Evolutionary conservation across 2,797 vertebrate genomes (phyloP).

Genomic region (Lepilemur septentrionalis): DNA sequence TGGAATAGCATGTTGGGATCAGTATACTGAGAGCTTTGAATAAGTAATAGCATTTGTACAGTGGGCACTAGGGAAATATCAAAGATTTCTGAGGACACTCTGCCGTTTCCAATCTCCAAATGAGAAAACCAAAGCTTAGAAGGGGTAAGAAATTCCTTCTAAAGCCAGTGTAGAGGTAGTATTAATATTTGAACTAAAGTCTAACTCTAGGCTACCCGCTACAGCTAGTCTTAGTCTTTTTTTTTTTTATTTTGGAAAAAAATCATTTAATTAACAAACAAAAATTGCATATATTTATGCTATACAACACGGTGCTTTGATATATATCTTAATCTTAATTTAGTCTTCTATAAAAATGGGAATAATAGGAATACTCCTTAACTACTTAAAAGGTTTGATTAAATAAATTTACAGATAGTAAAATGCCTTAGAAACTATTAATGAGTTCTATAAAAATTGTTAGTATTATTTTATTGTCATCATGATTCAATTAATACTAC

Average conservation of each 20-base stretch:
- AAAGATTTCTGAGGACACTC: not conserved
- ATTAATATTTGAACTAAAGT: not conserved
- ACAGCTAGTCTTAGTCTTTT: not conserved
- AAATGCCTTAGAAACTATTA: not conserved
- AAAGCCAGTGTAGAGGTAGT: not conserved
- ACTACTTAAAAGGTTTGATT: not conserved
- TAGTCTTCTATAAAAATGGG: not conserved
- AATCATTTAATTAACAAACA: not conserved
- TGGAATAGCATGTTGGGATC: not conserved
- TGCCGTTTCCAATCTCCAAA: not conserved
- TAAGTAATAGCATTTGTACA: not conserved
- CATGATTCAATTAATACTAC: not conserved
- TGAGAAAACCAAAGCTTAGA: not conserved
- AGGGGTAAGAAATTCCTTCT: not conserved
- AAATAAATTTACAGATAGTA: not conserved
- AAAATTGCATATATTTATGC: not conserved
- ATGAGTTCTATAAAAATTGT: not conserved
- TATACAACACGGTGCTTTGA: not conserved
- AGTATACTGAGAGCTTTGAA: not conserved
- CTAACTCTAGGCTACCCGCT: not conserved
- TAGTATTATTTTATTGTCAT: not conserved
- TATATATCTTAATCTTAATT: not conserved
- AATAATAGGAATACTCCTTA: not conserved
- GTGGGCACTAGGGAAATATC: not conserved
- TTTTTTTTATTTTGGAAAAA: not conserved